Conservation (phyloP, 2,113 vertebrate genomes). For the Myotis brandtii region DNA sequence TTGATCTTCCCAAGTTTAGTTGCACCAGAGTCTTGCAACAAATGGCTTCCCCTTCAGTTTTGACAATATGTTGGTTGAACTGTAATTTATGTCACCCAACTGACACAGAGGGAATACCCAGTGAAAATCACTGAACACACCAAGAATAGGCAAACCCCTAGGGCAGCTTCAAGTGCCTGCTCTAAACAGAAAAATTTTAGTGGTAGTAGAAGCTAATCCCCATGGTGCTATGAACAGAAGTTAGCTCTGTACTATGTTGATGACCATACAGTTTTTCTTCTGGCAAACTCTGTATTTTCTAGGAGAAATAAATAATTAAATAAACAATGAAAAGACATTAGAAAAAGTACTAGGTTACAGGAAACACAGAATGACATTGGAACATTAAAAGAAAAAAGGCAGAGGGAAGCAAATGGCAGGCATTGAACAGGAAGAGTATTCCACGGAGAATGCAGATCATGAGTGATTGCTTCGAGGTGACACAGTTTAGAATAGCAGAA, state of each 20-base stretch:
- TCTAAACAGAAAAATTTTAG: background rate
- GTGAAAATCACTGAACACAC: background rate
- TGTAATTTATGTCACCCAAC: background rate
- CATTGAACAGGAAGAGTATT: background rate
- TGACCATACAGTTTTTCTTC: background rate
- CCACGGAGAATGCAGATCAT: background rate
- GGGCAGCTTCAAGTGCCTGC: background rate
- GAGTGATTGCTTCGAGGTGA: background rate
- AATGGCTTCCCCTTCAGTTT: background rate
- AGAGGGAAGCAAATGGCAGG: background rate
- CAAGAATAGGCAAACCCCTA: background rate
- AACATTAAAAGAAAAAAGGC: no score
- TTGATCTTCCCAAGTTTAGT: background rate
- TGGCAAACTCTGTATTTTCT: background rate
- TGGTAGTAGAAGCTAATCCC: background rate
- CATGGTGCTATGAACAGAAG: background rate
- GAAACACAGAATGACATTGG: background rate
- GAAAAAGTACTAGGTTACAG: background rate
- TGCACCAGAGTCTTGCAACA: background rate
- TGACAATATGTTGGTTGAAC: background rate
- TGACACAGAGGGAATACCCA: background rate
- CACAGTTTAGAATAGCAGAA: background rate
- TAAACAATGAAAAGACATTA: background rate
- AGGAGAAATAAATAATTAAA: background rate
- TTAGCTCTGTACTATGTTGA: background rate